Evolutionary conservation across 2,888 invertebrate genomes (phyloP).

Genomic region (Peribatodes rhomboidaria): DNA sequence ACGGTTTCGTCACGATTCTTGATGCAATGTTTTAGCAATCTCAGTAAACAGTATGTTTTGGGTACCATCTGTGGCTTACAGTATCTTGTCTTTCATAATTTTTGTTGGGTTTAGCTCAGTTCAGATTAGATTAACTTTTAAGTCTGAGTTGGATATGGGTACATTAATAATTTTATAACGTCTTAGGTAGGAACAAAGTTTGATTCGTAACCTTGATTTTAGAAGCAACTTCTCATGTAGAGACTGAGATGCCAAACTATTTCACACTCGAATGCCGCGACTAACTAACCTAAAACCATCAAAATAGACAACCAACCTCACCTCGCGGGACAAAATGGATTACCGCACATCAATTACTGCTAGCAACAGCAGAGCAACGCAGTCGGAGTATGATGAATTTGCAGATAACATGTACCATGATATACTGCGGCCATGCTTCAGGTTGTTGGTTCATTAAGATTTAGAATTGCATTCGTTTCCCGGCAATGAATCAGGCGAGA

Average conservation of each 20-base stretch:
- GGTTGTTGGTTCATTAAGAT: constrained; percentile 55
- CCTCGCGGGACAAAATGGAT: constrained; percentile 37
- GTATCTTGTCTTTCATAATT: neutral
- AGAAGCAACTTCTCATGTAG: constrained; percentile 5
- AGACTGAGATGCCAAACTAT: constrained; percentile 12
- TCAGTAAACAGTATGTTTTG: neutral
- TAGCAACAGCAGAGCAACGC: constrained; percentile 26
- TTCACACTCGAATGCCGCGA: constrained; percentile 25
- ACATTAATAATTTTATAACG: neutral
- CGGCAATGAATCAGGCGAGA: constrained; percentile 70
- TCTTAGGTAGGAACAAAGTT: neutral
- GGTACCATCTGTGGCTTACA: neutral
- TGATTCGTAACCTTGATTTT: constrained; percentile 1
- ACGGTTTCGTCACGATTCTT: constrained; percentile 29
- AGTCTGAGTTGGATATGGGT: too few relatives aligned
- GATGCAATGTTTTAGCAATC: constrained; percentile 9
- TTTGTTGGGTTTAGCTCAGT: too few relatives aligned
- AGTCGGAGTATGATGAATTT: constrained; percentile 42
- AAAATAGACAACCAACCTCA: constrained; percentile 32
- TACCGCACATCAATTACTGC: constrained; percentile 40
- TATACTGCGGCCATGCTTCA: constrained; percentile 39
- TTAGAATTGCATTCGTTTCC: constrained; percentile 71
- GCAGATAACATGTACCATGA: constrained; percentile 42
- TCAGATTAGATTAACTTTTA: too few relatives aligned
- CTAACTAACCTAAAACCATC: constrained; percentile 38